Evolutionary conservation across 2,888 invertebrate species (phyloP).

Genomic region (Rhodophaea formosa): DNA sequence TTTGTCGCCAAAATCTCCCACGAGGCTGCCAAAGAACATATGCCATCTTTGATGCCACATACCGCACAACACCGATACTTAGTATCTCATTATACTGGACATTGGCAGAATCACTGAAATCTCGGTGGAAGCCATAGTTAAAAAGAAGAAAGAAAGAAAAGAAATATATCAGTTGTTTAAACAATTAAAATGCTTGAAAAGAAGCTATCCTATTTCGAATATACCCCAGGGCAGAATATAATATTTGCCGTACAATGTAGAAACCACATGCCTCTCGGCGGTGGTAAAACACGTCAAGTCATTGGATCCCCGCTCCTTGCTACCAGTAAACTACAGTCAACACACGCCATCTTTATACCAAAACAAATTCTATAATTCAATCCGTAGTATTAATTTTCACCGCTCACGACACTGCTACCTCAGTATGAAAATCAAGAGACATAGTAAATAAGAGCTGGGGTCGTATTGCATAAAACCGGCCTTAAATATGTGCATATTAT

Average conservation of each 20-base stretch:
- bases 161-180: too few species aligned
- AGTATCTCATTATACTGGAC: too few species aligned
- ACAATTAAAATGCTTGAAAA: too few species aligned
- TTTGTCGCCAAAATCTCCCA: too few species aligned
- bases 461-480: conserved; percentile 67
- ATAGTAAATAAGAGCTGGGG: conserved; percentile 61
- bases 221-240: not conserved
- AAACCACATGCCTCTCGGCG: not conserved
- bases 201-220: too few species aligned
- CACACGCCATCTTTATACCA: conserved; percentile 48
- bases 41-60: too few species aligned
- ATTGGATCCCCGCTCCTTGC: conserved; percentile 17
- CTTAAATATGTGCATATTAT: conserved; percentile 77
- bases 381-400: conserved; percentile 47
- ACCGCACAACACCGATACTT: too few species aligned
- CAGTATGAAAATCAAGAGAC: conserved; percentile 67
- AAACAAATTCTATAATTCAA: conserved; percentile 52
- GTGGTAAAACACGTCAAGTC: conserved; percentile 1
- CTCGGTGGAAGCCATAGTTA: too few species aligned
- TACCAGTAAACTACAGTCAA: conserved; percentile 37
- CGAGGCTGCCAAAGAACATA: too few species aligned
- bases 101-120: too few species aligned
- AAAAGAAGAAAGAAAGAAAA: too few species aligned
- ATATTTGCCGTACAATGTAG: not conserved
- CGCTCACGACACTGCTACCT: conserved; percentile 57